Conservation (phyloP, 2,797 vertebrate genomes). For the Lutjanus campechanus region DNA sequence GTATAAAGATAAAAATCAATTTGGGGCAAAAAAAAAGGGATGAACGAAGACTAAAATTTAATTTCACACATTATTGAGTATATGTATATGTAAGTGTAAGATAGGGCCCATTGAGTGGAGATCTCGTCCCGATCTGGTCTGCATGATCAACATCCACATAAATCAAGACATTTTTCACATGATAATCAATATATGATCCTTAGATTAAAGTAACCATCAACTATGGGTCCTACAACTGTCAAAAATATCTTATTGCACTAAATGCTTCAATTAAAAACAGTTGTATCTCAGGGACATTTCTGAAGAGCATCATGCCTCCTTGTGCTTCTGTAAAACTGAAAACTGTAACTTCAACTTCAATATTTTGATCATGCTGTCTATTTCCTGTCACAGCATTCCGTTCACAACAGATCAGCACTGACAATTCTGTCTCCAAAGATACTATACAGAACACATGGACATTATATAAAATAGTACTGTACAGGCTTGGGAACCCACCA, state of each 20-base stretch:
- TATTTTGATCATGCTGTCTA: constrained; percentile 20
- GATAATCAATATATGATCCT: background rate
- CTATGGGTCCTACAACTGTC: background rate
- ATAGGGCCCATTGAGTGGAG: background rate
- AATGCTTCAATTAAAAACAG: too few species aligned
- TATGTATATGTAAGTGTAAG: too few species aligned
- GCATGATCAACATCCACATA: background rate
- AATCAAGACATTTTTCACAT: background rate
- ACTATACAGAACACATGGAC: constrained; percentile 22
- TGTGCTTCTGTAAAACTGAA: background rate
- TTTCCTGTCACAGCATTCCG: constrained; percentile 6
- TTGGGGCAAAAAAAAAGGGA: too few species aligned
- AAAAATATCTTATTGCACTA: background rate
- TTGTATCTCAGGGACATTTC: background rate
- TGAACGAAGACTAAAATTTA: too few species aligned
- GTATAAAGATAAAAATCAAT: too few species aligned
- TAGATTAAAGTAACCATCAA: background rate
- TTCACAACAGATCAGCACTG: constrained; percentile 17
- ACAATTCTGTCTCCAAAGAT: constrained; percentile 1
- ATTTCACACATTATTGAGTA: background rate
- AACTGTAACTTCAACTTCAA: constrained; percentile 26
- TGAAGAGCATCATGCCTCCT: background rate
- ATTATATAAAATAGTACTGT: background rate
- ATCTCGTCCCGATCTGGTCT: background rate
- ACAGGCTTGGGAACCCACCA: background rate